These are phyloP conservation scores for Trachelus stipa DNA, from an alignment of 2,888 invertebrate genomes.

Conservation along the genomic window DNA sequence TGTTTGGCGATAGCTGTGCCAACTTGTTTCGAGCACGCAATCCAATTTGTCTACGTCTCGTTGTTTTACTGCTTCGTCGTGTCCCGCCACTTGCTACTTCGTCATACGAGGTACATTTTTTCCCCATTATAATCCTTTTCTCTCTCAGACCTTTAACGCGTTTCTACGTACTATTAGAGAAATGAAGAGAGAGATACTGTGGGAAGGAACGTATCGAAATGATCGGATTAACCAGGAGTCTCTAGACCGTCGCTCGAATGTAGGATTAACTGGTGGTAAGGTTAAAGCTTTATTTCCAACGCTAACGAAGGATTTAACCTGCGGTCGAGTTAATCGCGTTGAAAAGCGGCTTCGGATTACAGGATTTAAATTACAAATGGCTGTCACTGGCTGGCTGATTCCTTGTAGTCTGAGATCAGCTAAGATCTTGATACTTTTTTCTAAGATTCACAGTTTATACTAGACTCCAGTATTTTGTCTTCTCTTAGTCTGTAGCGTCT, in stretches of 20 bases:
- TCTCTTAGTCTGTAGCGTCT: background rate
- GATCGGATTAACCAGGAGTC: constrained; percentile 21
- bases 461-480: background rate
- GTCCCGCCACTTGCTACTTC: background rate
- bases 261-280: constrained; percentile 19
- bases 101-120: background rate
- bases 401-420: background rate
- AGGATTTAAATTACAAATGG: constrained; percentile 20
- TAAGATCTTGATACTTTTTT: background rate
- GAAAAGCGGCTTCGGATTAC: constrained; percentile 24
- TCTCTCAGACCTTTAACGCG: background rate
- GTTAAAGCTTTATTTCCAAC: constrained; percentile 21
- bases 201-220: background rate
- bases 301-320: constrained; percentile 15
- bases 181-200: background rate
- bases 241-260: constrained; percentile 14
- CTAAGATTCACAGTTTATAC: background rate
- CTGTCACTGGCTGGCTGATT: background rate
- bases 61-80: constrained; percentile 51
- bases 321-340: constrained; percentile 29
- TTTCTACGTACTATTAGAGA: background rate
- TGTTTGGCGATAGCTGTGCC: constrained; percentile 66
- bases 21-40: constrained; percentile 65
- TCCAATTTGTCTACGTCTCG: constrained; percentile 66
- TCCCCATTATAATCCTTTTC: background rate